These are phyloP conservation scores for Lochmaea crataegi DNA, from an alignment of 2,888 invertebrate genomes.

Conservation along the genomic window DNA sequence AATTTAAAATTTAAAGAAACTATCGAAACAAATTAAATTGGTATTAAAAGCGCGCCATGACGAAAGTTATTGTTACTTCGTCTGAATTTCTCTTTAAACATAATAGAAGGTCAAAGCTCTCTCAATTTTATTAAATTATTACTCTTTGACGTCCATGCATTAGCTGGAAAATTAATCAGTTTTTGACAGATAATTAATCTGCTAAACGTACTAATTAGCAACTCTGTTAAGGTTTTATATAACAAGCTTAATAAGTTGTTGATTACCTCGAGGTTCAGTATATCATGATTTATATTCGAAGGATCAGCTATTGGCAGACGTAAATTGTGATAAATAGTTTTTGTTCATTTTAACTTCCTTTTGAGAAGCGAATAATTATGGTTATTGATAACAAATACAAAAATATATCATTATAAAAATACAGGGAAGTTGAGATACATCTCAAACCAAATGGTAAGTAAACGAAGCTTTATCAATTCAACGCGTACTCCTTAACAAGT, in stretches of 20 bases:
- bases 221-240: conserved; percentile 51
- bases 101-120: conserved; percentile 33
- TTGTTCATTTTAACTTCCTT: neutral
- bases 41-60: conserved; percentile 10
- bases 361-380: neutral
- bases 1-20: conserved; percentile 23
- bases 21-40: conserved; percentile 22
- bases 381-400: neutral
- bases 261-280: conserved; percentile 40
- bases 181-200: conserved; percentile 52
- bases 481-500: no score
- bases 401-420: neutral
- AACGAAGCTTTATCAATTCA: no score
- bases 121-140: conserved; percentile 47
- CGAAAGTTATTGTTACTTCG: conserved; percentile 29
- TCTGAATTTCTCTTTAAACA: conserved; percentile 13
- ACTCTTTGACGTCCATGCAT: conserved; percentile 49
- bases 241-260: conserved; percentile 50
- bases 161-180: conserved; percentile 51
- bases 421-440: neutral
- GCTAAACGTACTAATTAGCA: conserved; percentile 50
- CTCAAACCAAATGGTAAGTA: no score
- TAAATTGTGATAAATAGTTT: conserved; percentile 18
- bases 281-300: conserved; percentile 39
- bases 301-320: conserved; percentile 21